These are phyloP conservation scores for Cerastoderma edule DNA, from an alignment of 2,888 invertebrate genomes.

Conservation along the genomic window DNA sequence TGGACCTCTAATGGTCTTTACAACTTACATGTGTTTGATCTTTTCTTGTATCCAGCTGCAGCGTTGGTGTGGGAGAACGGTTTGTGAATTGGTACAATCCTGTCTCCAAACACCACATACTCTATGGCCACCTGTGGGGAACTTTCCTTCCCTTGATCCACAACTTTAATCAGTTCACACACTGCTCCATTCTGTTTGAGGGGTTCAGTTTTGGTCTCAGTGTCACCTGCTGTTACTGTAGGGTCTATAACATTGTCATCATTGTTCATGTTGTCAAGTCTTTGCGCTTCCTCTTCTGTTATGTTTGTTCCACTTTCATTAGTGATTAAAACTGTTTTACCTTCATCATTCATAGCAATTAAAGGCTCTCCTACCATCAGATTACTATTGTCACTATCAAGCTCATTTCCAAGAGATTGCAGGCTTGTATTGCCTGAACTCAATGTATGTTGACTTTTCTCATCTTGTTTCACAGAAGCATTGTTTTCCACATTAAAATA, in stretches of 20 bases:
- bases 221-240: background rate
- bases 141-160: background rate
- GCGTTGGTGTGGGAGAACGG: slow-evolving; percentile 30
- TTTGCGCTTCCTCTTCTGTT: background rate
- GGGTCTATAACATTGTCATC: slow-evolving; percentile 23
- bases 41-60: slow-evolving; percentile 7
- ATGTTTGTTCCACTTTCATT: no score
- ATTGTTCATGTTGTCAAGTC: slow-evolving; percentile 4
- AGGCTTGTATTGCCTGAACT: no score
- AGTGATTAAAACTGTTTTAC: background rate
- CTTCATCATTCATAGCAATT: background rate
- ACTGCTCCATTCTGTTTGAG: slow-evolving; percentile 2
- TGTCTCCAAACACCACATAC: slow-evolving; percentile 51
- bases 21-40: slow-evolving; percentile 3
- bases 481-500: no score
- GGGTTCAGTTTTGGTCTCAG: slow-evolving; percentile 1
- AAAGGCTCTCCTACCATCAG: no score
- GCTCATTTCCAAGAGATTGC: no score
- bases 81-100: slow-evolving; percentile 50
- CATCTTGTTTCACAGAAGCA: no score
- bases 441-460: no score
- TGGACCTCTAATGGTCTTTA: no score
- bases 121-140: slow-evolving; percentile 40
- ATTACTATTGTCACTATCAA: no score
- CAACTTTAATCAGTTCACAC: background rate